Conservation (phyloP, 2,888 invertebrate species). For the Achlya flavicornis region DNA sequence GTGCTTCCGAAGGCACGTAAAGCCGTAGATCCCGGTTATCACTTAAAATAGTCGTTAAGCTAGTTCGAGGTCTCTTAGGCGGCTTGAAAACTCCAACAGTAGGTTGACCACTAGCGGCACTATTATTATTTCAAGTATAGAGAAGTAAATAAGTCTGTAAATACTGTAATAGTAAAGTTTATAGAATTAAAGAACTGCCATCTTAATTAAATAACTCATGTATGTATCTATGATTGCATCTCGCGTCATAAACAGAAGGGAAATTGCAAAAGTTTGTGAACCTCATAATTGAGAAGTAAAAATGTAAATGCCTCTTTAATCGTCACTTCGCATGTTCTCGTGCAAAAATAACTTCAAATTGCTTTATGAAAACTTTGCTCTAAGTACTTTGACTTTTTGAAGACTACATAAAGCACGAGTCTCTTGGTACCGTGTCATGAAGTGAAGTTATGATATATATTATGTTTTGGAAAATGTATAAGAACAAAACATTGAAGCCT, state of each 20-base stretch:
- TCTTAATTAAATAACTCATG: not conserved
- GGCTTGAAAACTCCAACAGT: no score
- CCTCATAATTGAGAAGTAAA: slow-evolving; percentile 62
- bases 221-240: not conserved
- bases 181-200: not conserved
- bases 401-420: slow-evolving; percentile 43
- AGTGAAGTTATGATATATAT: not conserved
- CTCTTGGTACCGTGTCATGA: slow-evolving; percentile 26
- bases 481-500: not conserved
- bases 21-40: no score
- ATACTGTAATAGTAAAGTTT: not conserved
- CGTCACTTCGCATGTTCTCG: slow-evolving; percentile 63
- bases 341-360: slow-evolving; percentile 58
- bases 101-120: no score
- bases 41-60: no score
- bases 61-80: no score
- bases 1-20: no score
- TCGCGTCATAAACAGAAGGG: not conserved
- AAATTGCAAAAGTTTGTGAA: slow-evolving; percentile 33
- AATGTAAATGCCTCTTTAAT: slow-evolving; percentile 67
- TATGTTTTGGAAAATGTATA: not conserved
- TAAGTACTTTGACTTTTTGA: slow-evolving; percentile 58
- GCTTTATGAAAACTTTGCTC: slow-evolving; percentile 53
- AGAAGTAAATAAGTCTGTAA: not conserved
- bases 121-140: no score